These are phyloP conservation scores for Muricea muricata DNA, from an alignment of 92 coral and sea anemone genomes.

Conservation along the genomic window DNA sequence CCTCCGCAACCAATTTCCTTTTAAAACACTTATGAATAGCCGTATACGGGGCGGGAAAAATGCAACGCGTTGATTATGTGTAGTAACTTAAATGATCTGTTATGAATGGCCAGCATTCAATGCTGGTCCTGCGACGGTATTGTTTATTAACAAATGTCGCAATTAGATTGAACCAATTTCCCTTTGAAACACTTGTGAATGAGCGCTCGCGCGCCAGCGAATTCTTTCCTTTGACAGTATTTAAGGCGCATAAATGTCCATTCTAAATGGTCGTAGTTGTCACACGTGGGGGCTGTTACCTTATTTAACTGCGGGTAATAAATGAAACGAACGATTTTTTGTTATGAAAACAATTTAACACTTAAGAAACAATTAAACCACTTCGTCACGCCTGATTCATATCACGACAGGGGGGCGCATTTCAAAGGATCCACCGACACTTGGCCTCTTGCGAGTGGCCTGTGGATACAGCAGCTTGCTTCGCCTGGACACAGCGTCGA, in stretches of 20 bases:
- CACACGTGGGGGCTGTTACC: slow-evolving; percentile 50
- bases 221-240: not conserved
- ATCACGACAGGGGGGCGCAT: slow-evolving; percentile 37
- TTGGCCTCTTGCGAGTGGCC: not conserved
- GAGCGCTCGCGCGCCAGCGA: not conserved
- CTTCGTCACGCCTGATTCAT: slow-evolving; percentile 62
- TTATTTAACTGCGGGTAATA: slow-evolving; percentile 45
- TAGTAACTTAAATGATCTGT: slow-evolving; percentile 30
- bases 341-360: slow-evolving; percentile 78
- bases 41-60: not conserved
- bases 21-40: not conserved
- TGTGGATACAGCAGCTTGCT: slow-evolving; percentile 1
- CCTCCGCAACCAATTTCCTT: not conserved
- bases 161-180: not conserved
- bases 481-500: slow-evolving; percentile 12
- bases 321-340: slow-evolving; percentile 50
- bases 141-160: not conserved
- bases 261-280: slow-evolving; percentile 14
- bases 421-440: slow-evolving; percentile 27
- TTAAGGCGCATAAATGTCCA: slow-evolving; percentile 32
- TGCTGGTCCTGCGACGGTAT: not conserved
- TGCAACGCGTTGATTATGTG: not conserved
- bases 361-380: slow-evolving; percentile 66
- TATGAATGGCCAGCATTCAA: not conserved
- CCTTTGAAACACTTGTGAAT: not conserved